A percentile compares a stretch with the other conserved stretches of the same genome.
Conservation (phyloP, 1,140 invertebrate species). For the Drosophila melanica region DNA sequence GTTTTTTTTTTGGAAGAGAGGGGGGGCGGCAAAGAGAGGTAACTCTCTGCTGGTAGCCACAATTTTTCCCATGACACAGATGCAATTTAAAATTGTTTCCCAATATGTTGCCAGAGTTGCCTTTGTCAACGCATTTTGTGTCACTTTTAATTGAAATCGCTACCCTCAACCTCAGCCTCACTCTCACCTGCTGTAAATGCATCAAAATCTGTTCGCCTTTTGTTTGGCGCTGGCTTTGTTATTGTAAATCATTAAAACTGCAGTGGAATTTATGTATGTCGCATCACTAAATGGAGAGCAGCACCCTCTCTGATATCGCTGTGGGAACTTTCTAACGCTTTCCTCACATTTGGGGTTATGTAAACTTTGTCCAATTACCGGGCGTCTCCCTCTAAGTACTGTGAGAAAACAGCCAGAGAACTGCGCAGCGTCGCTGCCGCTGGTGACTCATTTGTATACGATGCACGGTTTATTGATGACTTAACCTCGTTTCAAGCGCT, state of each 20-base stretch:
- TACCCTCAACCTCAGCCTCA: constrained; percentile 15
- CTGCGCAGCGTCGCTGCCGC: constrained; percentile 38
- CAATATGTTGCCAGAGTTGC: constrained; percentile 46
- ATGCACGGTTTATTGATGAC: constrained; percentile 73
- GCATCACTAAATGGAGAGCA: background rate
- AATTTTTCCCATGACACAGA: constrained; percentile 75
- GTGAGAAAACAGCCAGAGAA: constrained; percentile 65
- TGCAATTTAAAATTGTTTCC: constrained; percentile 78
- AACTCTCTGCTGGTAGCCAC: constrained; percentile 19
- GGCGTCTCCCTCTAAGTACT: constrained; percentile 62
- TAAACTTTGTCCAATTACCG: constrained; percentile 63
- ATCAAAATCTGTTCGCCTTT: constrained; percentile 60
- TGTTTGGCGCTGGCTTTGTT: constrained; percentile 64
- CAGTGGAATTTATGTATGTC: constrained; percentile 40
- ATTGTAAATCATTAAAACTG: constrained; percentile 80
- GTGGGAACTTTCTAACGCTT: constrained; percentile 78
- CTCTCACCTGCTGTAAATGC: constrained; percentile 66
- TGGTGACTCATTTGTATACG: constrained; percentile 72
- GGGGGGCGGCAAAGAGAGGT: constrained; percentile 8
- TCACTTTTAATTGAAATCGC: constrained; percentile 79
- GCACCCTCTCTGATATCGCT: constrained; percentile 13
- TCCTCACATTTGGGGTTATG: constrained; percentile 62
- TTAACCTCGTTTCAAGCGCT: constrained; percentile 68
- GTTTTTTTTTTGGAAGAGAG: constrained; percentile 16
- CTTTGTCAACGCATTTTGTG: constrained; percentile 73